Base-by-base conservation (phyloP, 2,888 invertebrate species). In the Anodontia alba region DNA sequence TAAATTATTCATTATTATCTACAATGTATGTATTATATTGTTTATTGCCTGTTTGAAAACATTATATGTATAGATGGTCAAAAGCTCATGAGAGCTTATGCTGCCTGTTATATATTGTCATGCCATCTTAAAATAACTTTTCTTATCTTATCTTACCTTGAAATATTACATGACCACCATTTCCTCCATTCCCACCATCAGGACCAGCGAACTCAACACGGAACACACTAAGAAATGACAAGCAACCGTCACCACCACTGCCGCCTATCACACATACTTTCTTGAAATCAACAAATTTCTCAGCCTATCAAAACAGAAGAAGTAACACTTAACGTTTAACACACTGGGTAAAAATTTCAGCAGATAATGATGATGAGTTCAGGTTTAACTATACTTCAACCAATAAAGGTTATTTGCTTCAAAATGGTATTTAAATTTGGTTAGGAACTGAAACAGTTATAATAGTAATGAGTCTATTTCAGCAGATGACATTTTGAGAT, bases 101-200 rank as follows among this genome's bases (percentile, higher is more conserved):
- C n/a, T n/a, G n/a, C n/a, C n/a, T n/a, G n/a, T n/a, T n/a, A n/a
- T n/a, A n/a, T n/a, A n/a, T n/a, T n/a, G n/a, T n/a, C n/a, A n/a
- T n/a, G n/a, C n/a, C n/a, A n/a, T n/a, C n/a, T n/a, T n/a, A n/a
- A n/a, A n/a, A n/a, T n/a, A n/a, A n/a, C n/a, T n/a, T n/a, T n/a
- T n/a, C n/a, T n/a, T n/a, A n/a, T n/a, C n/a, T n/a, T n/a, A n/a
- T 29, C 62, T 57, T 79, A 96, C 96, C 95, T 96, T 95, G 86
- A 77, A 99, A 97, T 76, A 99, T 96, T 0, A 99, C 97, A 95
- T 99, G 99, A 0, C 98, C 99, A 0, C 99, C 99, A 93, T 97
- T 96, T 0, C 99, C 99, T 0, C 99, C 99, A 94, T 99, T 98
- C 0, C 99, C 99, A 0, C 99, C 99, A 94, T 98, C 98, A 0